Conservation (phyloP, 1,140 invertebrate species). For the Heliconius hewitsoni region DNA sequence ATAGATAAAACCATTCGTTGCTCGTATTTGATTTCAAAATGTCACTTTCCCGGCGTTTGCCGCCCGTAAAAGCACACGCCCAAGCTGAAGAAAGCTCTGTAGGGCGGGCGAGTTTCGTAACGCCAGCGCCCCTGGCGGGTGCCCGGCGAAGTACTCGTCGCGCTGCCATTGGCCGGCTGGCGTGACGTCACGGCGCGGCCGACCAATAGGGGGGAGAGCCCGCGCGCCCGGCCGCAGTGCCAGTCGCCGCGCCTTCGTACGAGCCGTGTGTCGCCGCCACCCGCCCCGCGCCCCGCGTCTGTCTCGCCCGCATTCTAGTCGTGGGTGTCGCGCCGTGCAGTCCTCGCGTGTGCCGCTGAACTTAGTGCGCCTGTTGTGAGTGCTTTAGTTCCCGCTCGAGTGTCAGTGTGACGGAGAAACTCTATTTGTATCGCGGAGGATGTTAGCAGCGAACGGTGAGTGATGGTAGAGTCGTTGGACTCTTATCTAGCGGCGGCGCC, state of each 20-base stretch:
- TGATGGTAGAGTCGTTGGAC: slow-evolving; percentile 58
- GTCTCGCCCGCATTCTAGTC: slow-evolving; percentile 78
- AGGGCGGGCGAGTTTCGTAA: slow-evolving; percentile 74
- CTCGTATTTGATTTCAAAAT: slow-evolving; percentile 43
- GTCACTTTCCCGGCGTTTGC: slow-evolving; percentile 45
- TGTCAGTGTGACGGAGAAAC: slow-evolving; percentile 76
- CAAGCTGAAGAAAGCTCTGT: slow-evolving; percentile 77
- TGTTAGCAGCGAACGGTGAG: slow-evolving; percentile 80
- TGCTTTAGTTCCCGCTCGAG: slow-evolving; percentile 76
- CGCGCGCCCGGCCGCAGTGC: slow-evolving; percentile 72
- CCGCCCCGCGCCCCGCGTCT: slow-evolving; percentile 64
- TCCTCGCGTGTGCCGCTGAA: slow-evolving; percentile 76
- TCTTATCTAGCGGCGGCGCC: slow-evolving; percentile 69
- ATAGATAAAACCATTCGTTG: slow-evolving; percentile 10
- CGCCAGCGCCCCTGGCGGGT: slow-evolving; percentile 60
- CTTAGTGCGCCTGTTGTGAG: slow-evolving; percentile 79
- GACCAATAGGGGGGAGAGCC: slow-evolving; percentile 69
- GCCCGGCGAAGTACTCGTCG: slow-evolving; percentile 47
- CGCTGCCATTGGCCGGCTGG: slow-evolving; percentile 59
- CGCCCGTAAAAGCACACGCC: slow-evolving; percentile 75
- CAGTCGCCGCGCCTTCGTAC: slow-evolving; percentile 76
- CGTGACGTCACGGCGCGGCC: slow-evolving; percentile 67
- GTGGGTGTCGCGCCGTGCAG: slow-evolving; percentile 79
- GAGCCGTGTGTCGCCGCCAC: slow-evolving; percentile 68
- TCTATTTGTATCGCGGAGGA: slow-evolving; percentile 69